These are phyloP conservation scores for Hylaeus anthracinus DNA, from an alignment of 1,140 invertebrate genomes.

Conservation along the genomic window DNA sequence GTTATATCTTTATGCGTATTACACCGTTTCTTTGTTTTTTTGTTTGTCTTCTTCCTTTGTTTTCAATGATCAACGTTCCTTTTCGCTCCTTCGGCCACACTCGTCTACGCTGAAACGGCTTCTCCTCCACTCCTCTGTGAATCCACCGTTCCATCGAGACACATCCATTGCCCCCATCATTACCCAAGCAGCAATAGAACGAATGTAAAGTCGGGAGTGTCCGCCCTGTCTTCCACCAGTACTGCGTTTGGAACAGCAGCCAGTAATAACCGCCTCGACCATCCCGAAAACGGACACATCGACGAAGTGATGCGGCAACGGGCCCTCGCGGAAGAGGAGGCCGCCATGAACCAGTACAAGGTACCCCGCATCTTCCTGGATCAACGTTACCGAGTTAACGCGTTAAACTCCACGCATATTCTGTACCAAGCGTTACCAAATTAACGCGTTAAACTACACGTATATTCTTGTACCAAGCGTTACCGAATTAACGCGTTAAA, in stretches of 20 bases:
- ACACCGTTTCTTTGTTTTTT: conserved; percentile 79
- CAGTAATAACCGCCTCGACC: conserved; percentile 87
- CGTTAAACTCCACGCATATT: too few relatives aligned
- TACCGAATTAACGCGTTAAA: too few relatives aligned
- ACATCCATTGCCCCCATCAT: conserved; percentile 73
- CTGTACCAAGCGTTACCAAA: too few relatives aligned
- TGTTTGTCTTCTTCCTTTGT: conserved; percentile 79
- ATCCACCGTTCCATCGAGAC: conserved; percentile 63
- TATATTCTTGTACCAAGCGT: too few relatives aligned
- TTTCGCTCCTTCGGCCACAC: conserved; percentile 69
- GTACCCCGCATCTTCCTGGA: conserved; percentile 79
- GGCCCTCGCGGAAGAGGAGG: conserved; percentile 96
- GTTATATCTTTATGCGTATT: conserved; percentile 79
- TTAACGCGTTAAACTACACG: too few relatives aligned
- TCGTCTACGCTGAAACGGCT: conserved; percentile 61
- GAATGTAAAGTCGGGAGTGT: conserved; percentile 94
- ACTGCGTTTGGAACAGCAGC: conserved; percentile 91
- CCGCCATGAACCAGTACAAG: conserved; percentile 97
- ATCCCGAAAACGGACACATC: conserved; percentile 87
- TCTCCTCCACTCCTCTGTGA: conserved; percentile 51
- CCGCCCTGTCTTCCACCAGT: conserved; percentile 93
- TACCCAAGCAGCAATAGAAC: conserved; percentile 87
- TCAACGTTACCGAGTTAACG: too few relatives aligned
- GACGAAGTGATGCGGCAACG: conserved; percentile 93
- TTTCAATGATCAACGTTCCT: conserved; percentile 78